These are phyloP conservation scores for Periparus ater DNA, from an alignment of 2,797 vertebrate species.

Conservation along the genomic window DNA sequence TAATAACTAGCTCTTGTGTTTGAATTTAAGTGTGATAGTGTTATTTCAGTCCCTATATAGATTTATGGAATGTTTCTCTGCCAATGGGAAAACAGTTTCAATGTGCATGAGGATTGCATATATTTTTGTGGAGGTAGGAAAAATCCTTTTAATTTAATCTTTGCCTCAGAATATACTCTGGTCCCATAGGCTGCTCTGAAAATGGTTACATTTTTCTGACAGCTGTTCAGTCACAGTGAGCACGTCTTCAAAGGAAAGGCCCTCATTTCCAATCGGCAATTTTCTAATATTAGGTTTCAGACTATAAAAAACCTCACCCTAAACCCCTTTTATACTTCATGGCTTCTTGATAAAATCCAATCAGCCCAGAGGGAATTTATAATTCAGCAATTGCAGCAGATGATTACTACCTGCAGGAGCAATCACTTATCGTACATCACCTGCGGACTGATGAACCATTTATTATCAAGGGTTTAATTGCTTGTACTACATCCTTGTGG, in stretches of 20 bases:
- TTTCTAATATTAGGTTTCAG: constrained; percentile 58
- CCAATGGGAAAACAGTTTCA: neutral
- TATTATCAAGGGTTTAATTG: constrained; percentile 78
- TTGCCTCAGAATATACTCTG: neutral
- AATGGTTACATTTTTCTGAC: neutral
- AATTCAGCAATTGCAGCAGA: constrained; percentile 65
- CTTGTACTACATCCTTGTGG: constrained; percentile 33
- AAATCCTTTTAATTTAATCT: neutral
- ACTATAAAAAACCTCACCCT: neutral
- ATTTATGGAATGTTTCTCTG: neutral
- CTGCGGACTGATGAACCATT: constrained; percentile 74
- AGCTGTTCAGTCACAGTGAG: neutral
- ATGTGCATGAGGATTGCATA: neutral
- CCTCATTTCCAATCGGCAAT: constrained; percentile 8
- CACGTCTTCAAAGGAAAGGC: neutral
- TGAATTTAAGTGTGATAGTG: neutral
- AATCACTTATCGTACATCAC: constrained; percentile 69
- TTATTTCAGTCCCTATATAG: neutral
- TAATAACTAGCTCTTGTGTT: neutral
- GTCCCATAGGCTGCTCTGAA: neutral
- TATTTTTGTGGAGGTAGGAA: neutral
- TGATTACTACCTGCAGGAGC: constrained; percentile 76
- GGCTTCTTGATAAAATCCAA: constrained; percentile 61
- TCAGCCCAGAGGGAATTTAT: constrained; percentile 70
- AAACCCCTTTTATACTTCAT: constrained; percentile 24